Base-by-base conservation (phyloP, 2,888 invertebrate species). In the Bembecia ichneumoniformis region DNA sequence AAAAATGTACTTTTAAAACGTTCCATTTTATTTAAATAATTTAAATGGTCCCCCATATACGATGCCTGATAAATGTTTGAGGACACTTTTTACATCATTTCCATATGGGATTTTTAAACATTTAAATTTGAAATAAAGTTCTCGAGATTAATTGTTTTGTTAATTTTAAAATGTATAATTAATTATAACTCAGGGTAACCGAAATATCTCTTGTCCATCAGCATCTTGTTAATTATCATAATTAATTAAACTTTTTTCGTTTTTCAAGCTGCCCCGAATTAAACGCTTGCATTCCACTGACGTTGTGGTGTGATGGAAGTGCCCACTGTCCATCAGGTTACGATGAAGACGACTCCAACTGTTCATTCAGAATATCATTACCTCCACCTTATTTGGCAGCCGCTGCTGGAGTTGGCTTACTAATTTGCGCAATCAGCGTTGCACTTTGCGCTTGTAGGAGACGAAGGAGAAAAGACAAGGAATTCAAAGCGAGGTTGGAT, bases 241-340 rank as follows among this genome's bases (percentile, higher is more conserved):
- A 1, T 20, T 20, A 20, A 20, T 20, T 20, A 28, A 28, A 28
- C 20, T 43, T 46, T 28, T 50, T 56, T 52, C 55, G 49, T 4
- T 62, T 62, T 68, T 77, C 49, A 80, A 93, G 93, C 67, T 94
- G 94, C 64, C 94, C 94, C 1, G 94, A 94, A 70, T 80, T 94
- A 48, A 93, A 94, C 55, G 94, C 94, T 0, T 95, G 94, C 71
- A 94, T 94, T 62, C 93, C 92, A 55, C 89, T 92, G 1, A 90
- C 91, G 1, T 72, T 95, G 3, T 94, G 94, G 94, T 95, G 94
- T 73, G 94, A 95, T 68, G 94, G 94, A 0, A 89, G 91, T 43
- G 83, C 90, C 1, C 94, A 95, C 66, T 95, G 95, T 68, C 94
- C 94, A 11, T 93, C 94, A 3, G 94, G 94, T 1, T 93, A 90